Evolutionary conservation across 2,113 vertebrate species (phyloP).

Genomic region (Hemicordylus capensis): DNA sequence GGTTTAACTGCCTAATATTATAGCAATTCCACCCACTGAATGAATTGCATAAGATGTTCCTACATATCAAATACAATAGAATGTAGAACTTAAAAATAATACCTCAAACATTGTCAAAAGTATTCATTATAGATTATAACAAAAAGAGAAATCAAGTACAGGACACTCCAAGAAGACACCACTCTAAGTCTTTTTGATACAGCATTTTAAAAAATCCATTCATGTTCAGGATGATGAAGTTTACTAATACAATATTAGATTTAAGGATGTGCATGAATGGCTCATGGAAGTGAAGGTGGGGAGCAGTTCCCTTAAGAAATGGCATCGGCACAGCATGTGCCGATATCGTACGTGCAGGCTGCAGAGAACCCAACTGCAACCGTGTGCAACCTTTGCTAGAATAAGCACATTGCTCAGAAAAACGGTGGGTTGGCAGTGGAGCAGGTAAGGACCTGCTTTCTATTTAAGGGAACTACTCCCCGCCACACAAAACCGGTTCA

Average conservation of each 20-base stretch:
- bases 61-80: slow-evolving; percentile 12
- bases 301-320: too few relatives aligned
- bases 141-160: not conserved
- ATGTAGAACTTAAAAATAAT: not conserved
- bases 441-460: too few relatives aligned
- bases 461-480: too few relatives aligned
- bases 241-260: not conserved
- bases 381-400: too few relatives aligned
- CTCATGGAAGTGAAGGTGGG: too few relatives aligned
- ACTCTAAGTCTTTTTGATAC: not conserved
- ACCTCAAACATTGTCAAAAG: not conserved
- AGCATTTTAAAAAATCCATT: rapidly evolving
- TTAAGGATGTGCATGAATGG: too few relatives aligned
- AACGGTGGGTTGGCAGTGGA: too few relatives aligned
- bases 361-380: too few relatives aligned
- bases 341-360: too few relatives aligned
- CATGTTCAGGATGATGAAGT: not conserved
- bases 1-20: not conserved
- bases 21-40: slow-evolving; percentile 14
- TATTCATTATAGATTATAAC: not conserved
- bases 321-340: too few relatives aligned
- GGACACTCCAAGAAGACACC: not conserved
- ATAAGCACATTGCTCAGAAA: too few relatives aligned
- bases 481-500: too few relatives aligned
- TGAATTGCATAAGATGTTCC: not conserved